phyloP scores from a whole-genome alignment of 2,797 vertebrate genomes.

The Leptoclinus maculatus region DNA sequence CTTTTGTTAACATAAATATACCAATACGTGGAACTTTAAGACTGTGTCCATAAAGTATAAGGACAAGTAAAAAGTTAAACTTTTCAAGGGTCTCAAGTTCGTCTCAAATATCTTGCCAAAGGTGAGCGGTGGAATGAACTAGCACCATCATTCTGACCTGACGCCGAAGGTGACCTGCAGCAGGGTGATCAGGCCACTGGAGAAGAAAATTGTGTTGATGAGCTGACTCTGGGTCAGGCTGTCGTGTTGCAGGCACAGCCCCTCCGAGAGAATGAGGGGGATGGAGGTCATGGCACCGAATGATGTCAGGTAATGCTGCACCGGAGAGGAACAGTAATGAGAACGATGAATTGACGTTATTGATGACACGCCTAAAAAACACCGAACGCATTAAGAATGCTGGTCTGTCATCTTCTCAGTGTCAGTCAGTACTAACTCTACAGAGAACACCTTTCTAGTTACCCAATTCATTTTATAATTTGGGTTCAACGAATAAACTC shows the following conservation, averaged over 20 bases:
- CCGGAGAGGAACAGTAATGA: conserved; percentile 2
- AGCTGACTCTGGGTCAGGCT: conserved; percentile 91
- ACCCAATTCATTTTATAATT: too few relatives aligned
- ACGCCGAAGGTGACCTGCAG: conserved; percentile 93
- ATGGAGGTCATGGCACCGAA: conserved; percentile 90
- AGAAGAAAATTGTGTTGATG: conserved; percentile 95
- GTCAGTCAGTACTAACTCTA: too few relatives aligned
- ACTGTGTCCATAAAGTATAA: neutral
- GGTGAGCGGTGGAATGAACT: neutral
- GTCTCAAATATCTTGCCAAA: neutral
- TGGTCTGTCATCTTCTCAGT: neutral
- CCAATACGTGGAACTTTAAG: neutral
- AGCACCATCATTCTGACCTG: conserved; percentile 82
- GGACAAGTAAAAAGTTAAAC: neutral
- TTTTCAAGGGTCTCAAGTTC: neutral
- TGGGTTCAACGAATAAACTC: neutral
- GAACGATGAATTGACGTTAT: neutral
- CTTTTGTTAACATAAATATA: neutral
- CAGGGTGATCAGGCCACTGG: conserved; percentile 91
- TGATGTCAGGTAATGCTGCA: conserved; percentile 93
- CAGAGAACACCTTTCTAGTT: neutral
- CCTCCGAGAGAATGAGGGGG: conserved; percentile 91
- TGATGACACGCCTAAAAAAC: neutral
- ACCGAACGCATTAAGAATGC: neutral
- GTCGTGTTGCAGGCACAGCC: conserved; percentile 92